phyloP scores from a whole-genome alignment of 1,140 invertebrate genomes.

The Brachionus rubens region DNA sequence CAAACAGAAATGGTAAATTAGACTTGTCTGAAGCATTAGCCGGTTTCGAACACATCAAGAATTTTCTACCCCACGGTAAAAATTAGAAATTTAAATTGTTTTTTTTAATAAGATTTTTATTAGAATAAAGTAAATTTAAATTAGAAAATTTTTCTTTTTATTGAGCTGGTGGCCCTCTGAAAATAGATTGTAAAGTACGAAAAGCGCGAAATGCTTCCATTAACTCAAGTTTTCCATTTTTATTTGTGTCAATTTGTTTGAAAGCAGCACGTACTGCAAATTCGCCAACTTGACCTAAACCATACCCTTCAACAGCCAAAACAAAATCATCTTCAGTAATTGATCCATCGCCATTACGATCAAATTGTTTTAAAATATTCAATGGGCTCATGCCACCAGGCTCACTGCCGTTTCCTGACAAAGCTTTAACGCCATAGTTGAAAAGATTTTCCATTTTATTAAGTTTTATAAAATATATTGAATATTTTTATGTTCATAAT shows the following conservation, averaged over 20 bases:
- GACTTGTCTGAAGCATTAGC: slow-evolving; percentile 7
- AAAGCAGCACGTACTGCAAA: background rate
- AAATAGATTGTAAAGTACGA: background rate
- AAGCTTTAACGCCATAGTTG: background rate
- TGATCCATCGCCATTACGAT: slow-evolving; percentile 7
- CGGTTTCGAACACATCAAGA: slow-evolving; percentile 17
- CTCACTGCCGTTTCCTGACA: slow-evolving; percentile 1
- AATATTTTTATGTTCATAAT: no score
- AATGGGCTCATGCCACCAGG: slow-evolving; percentile 22
- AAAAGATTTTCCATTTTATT: background rate
- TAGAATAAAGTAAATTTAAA: background rate
- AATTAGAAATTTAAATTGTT: background rate
- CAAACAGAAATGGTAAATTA: slow-evolving; percentile 29
- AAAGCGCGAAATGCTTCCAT: slow-evolving; percentile 16
- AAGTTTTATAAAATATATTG: no score
- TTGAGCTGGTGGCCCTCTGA: background rate
- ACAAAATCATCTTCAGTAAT: slow-evolving; percentile 44
- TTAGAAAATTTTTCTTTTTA: background rate
- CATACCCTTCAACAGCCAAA: background rate
- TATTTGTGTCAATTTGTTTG: slow-evolving; percentile 21
- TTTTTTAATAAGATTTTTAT: background rate
- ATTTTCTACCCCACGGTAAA: background rate
- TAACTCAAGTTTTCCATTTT: slow-evolving; percentile 27
- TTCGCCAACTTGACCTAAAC: slow-evolving; percentile 28
- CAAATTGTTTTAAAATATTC: slow-evolving; percentile 40